Evolutionary conservation across 2,888 invertebrate genomes (phyloP).

Genomic region (Spilarctia lutea): DNA sequence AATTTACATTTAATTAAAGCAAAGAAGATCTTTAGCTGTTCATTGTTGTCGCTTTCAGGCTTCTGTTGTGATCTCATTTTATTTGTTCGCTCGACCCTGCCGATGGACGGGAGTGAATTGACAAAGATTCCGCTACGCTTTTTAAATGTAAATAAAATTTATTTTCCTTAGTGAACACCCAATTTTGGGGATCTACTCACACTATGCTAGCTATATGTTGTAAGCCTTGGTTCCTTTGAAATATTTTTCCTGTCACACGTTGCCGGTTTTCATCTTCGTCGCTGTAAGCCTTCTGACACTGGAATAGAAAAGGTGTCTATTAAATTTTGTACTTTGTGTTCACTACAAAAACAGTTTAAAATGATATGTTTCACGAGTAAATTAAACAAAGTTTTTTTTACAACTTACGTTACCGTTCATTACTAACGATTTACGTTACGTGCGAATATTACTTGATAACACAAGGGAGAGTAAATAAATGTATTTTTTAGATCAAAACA

Average conservation of each 20-base stretch:
- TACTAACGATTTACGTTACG: conserved; percentile 39
- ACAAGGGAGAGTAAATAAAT: conserved; percentile 45
- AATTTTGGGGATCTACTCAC: conserved; percentile 27
- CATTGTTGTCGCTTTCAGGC: conserved; percentile 62
- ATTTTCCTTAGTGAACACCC: conserved; percentile 55
- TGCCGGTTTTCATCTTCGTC: conserved; percentile 35
- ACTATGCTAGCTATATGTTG: conserved; percentile 22
- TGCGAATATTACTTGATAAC: conserved; percentile 40
- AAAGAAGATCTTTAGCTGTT: conserved; percentile 63
- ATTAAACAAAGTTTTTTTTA: neutral
- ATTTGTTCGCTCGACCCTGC: conserved; percentile 64
- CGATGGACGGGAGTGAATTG: conserved; percentile 59
- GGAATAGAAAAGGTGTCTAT: conserved; percentile 30
- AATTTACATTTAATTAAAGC: conserved; percentile 78
- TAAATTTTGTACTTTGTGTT: neutral
- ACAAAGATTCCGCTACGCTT: conserved; percentile 60
- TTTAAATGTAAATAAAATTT: conserved; percentile 65
- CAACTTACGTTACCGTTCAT: neutral
- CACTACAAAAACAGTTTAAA: neutral
- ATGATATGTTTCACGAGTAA: neutral
- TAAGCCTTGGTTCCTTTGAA: conserved; percentile 34
- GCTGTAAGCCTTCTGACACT: conserved; percentile 26
- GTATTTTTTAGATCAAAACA: conserved; percentile 46
- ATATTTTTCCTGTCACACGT: conserved; percentile 39
- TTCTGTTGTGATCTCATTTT: conserved; percentile 63